Conservation (phyloP, 2,113 vertebrate genomes). For the Elanoides forficatus region DNA sequence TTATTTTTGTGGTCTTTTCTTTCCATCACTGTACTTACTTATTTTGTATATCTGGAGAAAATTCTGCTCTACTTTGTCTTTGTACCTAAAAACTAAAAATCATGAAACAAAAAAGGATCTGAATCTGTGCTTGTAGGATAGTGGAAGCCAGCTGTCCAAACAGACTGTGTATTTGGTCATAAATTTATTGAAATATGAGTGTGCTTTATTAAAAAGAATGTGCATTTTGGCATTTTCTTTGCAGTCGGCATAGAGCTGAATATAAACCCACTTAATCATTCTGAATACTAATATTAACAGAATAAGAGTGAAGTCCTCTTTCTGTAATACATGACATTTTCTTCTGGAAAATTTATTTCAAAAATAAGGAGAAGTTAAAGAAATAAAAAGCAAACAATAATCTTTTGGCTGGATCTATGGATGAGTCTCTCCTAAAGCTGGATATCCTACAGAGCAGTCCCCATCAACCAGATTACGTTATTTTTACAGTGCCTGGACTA, state of each 20-base stretch:
- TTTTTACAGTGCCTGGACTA: not conserved
- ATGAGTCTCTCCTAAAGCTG: not conserved
- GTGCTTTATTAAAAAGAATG: slow-evolving; percentile 3
- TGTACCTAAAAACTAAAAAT: not conserved
- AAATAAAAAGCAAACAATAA: not conserved
- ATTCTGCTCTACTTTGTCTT: not conserved
- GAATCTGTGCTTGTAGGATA: not conserved
- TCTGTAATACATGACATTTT: not conserved
- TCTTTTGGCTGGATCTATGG: not conserved
- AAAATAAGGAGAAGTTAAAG: not conserved
- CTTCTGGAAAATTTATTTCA: not conserved
- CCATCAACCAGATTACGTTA: not conserved
- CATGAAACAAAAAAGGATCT: not conserved
- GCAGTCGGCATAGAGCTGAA: not conserved
- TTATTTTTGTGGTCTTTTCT: slow-evolving; percentile 22
- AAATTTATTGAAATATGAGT: not conserved
- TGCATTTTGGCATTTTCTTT: slow-evolving; percentile 1
- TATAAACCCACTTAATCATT: not conserved
- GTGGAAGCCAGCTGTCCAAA: slow-evolving; percentile 30
- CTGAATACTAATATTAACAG: not conserved
- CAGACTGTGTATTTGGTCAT: not conserved
- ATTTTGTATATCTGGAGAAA: not conserved
- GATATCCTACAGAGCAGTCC: not conserved
- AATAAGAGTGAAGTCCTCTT: not conserved
- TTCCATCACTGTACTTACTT: not conserved